Evolutionary conservation across 1,140 invertebrate species (phyloP).

Genomic region (Aphelenchoides besseyi): DNA sequence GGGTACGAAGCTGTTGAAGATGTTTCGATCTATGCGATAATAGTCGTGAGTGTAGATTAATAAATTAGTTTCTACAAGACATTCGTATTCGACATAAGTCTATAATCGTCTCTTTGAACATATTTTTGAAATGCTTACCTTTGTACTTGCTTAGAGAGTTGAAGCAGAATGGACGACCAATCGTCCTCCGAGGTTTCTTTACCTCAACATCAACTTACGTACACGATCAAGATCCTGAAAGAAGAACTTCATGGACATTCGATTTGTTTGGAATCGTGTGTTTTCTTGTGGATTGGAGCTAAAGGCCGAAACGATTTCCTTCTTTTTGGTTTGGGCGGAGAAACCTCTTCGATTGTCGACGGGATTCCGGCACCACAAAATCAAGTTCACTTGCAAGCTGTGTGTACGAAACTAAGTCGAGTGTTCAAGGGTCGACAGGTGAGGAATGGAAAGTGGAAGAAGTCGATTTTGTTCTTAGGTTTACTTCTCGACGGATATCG

Average conservation of each 20-base stretch:
- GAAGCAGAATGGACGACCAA: neutral
- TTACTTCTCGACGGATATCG: constrained; percentile 28
- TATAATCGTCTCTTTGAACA: neutral
- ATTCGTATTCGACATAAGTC: neutral
- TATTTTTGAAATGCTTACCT: neutral
- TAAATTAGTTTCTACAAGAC: neutral
- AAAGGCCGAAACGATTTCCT: constrained; percentile 4
- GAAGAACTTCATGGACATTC: constrained; percentile 4
- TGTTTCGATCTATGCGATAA: constrained; percentile 12
- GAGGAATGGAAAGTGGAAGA: too few species aligned
- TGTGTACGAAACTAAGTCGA: neutral
- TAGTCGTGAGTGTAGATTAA: too few species aligned
- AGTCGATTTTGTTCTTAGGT: constrained; percentile 26
- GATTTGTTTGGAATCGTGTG: constrained; percentile 1
- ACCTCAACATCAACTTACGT: neutral
- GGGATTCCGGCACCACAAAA: constrained; percentile 10
- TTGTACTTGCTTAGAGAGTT: neutral
- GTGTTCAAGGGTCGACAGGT: constrained; percentile 13
- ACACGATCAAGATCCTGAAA: constrained; percentile 11
- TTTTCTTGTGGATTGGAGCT: constrained; percentile 22
- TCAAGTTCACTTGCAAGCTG: neutral
- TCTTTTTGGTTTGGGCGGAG: constrained; percentile 12
- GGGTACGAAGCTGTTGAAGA: constrained; percentile 38
- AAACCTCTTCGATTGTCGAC: neutral
- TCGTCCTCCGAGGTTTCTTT: too few species aligned